Conservation (phyloP, 2,888 invertebrate species). For the Cerastis leucographa region DNA sequence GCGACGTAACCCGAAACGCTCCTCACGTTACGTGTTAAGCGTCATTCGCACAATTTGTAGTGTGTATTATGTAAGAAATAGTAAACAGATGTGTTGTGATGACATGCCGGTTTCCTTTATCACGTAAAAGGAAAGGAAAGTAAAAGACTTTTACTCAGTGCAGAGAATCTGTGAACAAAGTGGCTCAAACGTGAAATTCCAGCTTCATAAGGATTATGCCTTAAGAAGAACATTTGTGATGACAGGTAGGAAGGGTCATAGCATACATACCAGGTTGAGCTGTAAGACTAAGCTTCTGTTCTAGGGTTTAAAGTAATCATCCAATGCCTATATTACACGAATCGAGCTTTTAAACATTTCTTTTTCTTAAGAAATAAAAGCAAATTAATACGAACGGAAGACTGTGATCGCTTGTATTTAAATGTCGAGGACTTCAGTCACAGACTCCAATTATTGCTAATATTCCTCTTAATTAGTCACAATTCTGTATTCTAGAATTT, state of each 20-base stretch:
- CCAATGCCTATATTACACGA: neutral
- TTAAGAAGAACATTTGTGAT: neutral
- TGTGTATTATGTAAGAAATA: slow-evolving; percentile 71
- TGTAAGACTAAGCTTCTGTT: neutral
- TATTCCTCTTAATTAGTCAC: neutral
- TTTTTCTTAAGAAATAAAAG: neutral
- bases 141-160: neutral
- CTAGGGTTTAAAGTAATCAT: too few species aligned
- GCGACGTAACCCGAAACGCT: slow-evolving; percentile 82
- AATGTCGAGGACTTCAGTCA: neutral
- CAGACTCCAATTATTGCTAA: neutral
- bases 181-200: neutral
- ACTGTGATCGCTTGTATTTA: slow-evolving; percentile 21
- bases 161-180: neutral
- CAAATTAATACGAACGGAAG: neutral
- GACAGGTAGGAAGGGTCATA: neutral
- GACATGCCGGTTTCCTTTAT: slow-evolving; percentile 48
- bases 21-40: slow-evolving; percentile 78
- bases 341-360: neutral
- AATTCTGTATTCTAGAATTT: neutral
- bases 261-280: neutral
- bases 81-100: slow-evolving; percentile 62
- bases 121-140: slow-evolving; percentile 18
- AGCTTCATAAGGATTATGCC: neutral
- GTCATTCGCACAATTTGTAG: slow-evolving; percentile 68